A percentile compares a stretch with the other conserved stretches of the same genome.
phyloP scores from a whole-genome alignment of 2,113 vertebrate genomes.

The Nesospiza acunhae region DNA sequence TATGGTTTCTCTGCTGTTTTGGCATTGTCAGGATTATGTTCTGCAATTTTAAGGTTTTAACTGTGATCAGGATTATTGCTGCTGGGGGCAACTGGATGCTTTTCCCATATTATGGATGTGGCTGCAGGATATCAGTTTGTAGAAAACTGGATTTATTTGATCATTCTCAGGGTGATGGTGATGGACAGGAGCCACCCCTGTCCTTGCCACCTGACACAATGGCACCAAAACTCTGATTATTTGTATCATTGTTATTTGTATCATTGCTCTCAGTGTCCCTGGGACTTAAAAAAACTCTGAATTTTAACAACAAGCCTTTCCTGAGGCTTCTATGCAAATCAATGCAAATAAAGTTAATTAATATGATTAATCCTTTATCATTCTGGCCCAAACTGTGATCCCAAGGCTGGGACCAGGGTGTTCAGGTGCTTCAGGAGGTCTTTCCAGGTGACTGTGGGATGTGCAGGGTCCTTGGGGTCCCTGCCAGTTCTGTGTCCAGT shows the following conservation, averaged over 20 bases:
- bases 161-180: background rate
- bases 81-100: background rate
- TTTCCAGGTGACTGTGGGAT: background rate
- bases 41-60: background rate
- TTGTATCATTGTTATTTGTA: background rate
- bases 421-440: background rate
- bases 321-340: background rate
- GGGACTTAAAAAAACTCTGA: background rate
- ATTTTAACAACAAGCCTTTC: background rate
- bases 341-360: background rate
- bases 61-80: background rate
- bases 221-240: background rate
- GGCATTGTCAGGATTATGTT: background rate
- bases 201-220: background rate
- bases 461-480: background rate
- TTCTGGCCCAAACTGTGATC: background rate
- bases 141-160: background rate
- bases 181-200: background rate
- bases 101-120: background rate
- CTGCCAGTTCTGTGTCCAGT: background rate
- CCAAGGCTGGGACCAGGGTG: background rate
- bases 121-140: background rate
- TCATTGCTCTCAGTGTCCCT: background rate
- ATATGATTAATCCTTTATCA: background rate
- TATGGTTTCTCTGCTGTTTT: background rate